Evolutionary conservation across 2,888 invertebrate species (phyloP), one percentile per base, ranked within the genome.

Genomic region (Catonia carolina): DNA sequence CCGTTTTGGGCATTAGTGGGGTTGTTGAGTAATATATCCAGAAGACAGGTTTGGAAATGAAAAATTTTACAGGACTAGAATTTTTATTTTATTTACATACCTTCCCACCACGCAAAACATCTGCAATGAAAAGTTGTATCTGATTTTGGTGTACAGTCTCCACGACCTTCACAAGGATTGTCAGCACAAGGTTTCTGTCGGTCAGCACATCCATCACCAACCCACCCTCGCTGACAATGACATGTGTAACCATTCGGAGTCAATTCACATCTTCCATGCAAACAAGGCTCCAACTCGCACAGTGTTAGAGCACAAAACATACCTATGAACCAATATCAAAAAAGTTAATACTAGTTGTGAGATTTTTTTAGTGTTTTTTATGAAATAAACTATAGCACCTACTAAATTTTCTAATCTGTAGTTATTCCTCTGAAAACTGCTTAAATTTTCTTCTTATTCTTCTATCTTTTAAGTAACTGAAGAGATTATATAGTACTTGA

Each of bases 91-190:
- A 37, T 6, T 17, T 10, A 37, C 37, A 10, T 17, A 74, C 85
- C 85, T 69, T 81, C 82, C 82, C 83, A 85, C 73, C 86, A 86
- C 0, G 85, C 85, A 67, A 86, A 84, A 68, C 90, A 81, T 63
- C 80, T 77, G 69, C 90, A 89, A 56, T 79, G 73, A 67, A 83
- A 86, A 0, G 78, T 77, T 31, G 69, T 69, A 31, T 81, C 82
- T 61, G 81, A 83, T 47, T 78, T 74, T 65, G 85, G 84, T 10
- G 81, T 73, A 68, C 90, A 90, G 17, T 81, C 79, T 2, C 90
- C 90, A 15, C 86, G 75, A 56, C 82, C 82, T 69, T 85, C 84
- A 70, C 89, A 89, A 0, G 87, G 88, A 62, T 81, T 78, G 1
- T 82, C 76, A 17, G 83, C 82, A 71, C 89, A 89, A 0, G 86